Evolutionary conservation across 2,113 vertebrate genomes (phyloP).

Genomic region (Solea solea): DNA sequence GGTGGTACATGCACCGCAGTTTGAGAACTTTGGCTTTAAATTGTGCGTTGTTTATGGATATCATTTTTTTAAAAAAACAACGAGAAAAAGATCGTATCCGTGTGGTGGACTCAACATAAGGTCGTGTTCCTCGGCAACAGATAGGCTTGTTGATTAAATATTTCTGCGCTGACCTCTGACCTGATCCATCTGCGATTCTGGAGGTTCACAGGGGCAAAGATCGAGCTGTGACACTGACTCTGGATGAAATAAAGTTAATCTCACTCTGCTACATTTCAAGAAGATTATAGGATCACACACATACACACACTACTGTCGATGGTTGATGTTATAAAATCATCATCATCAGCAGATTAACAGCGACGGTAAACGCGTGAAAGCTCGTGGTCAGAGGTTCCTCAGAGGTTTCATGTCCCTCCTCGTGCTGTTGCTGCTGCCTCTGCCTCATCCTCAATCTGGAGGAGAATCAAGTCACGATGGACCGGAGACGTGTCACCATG

Average conservation of each 20-base stretch:
- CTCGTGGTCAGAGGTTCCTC: conserved; percentile 46
- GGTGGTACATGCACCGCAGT: too few relatives aligned
- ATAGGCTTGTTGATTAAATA: conserved; percentile 65
- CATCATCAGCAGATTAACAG: background rate
- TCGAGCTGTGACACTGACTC: conserved; percentile 42
- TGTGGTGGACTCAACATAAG: background rate
- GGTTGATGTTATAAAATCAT: too few relatives aligned
- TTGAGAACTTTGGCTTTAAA: too few relatives aligned
- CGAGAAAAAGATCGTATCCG: too few relatives aligned
- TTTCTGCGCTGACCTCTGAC: conserved; percentile 32
- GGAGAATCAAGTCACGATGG: conserved; percentile 66
- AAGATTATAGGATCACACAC: conserved; percentile 68
- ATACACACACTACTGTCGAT: background rate
- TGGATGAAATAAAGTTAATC: conserved; percentile 73
- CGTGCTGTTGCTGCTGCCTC: background rate
- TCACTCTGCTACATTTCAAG: conserved; percentile 69
- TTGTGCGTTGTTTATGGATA: too few relatives aligned
- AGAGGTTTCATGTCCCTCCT: conserved; percentile 32
- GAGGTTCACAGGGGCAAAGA: conserved; percentile 38
- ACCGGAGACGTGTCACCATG: conserved; percentile 61
- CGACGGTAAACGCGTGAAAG: background rate
- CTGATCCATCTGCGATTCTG: conserved; percentile 22
- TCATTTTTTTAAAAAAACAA: too few relatives aligned
- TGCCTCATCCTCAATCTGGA: conserved; percentile 62
- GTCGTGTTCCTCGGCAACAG: conserved; percentile 18